Evolutionary conservation across 2,113 vertebrate genomes (phyloP), one percentile per base, ranked within the genome.

Genomic region (Thamnophis sirtalis): DNA sequence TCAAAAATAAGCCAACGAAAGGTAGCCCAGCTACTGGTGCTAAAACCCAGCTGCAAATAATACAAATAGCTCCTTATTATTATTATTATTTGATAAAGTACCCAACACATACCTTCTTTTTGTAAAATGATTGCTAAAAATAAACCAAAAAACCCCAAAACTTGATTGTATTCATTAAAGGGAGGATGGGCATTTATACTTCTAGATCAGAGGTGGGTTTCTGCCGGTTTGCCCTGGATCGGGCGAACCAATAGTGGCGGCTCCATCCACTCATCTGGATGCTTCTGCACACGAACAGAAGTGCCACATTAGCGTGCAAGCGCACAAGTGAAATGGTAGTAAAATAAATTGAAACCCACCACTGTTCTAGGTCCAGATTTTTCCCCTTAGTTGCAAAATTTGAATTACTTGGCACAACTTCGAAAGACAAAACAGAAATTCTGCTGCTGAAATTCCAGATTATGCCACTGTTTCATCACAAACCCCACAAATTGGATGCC

Each of bases 11-110:
- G 93, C 95, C 92, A 49, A 93, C 95, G 93, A 92, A 93, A 94
- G 94, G 96, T 95, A 93, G 0, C 50, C 43, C n/a, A 9, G n/a
- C 91, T 93, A 93, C 93, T 92, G 94, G 95, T 87, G 90, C 87
- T 95, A 95, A 91, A 73, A 91, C 95, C 90, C 86, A 95, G 95
- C 96, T 96, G 96, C 95, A 95, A 94, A 96, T 91, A 91, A 96
- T 94, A 95, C 92, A 95, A 43, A 96, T 93, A 96, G 94, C 90
- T 90, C 94, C 84, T 58, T 26, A 0, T 50, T 58, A 9, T 90
- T 86, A 2, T 90, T 86, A 7, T 48, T 86, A 50, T 96, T 96
- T 93, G 94, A 96, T 97, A 97, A 96, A 97, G 96, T 97, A 96
- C 96, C 96, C 95, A 96, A 97, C 95, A 97, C 43, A 43, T 43